phyloP scores from a whole-genome alignment of 2,888 invertebrate genomes.

The Amitus sp. region DNA sequence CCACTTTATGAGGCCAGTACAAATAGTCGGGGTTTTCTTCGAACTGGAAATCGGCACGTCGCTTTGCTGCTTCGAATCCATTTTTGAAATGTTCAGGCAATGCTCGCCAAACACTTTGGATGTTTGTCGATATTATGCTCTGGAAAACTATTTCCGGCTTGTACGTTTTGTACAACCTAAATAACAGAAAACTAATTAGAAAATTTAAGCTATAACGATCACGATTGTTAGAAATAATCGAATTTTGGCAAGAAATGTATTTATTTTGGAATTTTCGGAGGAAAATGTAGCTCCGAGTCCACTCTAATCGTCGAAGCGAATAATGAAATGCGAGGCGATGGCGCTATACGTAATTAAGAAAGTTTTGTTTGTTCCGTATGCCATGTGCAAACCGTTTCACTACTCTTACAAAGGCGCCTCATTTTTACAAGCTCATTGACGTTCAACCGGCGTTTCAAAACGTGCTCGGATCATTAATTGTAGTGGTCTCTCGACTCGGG shows the following conservation, averaged over 20 bases:
- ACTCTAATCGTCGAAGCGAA: background rate
- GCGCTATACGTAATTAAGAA: conserved; percentile 1
- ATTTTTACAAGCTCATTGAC: background rate
- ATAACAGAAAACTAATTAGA: too few relatives aligned
- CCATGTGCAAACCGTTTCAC: conserved; percentile 2
- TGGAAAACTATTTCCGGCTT: conserved; percentile 63
- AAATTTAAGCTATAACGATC: too few relatives aligned
- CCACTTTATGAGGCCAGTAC: conserved; percentile 47
- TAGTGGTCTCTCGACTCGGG: background rate
- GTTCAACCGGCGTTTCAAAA: background rate
- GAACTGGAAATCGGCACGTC: conserved; percentile 40
- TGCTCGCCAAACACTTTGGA: conserved; percentile 58
- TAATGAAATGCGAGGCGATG: background rate
- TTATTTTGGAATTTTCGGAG: too few relatives aligned
- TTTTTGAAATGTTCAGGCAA: conserved; percentile 50
- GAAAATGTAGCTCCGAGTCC: too few relatives aligned
- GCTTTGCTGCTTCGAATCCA: conserved; percentile 52
- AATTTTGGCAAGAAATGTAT: too few relatives aligned
- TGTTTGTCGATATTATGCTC: conserved; percentile 54
- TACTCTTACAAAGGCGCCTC: background rate
- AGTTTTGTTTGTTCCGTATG: background rate
- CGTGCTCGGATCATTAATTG: background rate
- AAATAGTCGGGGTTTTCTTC: conserved; percentile 28
- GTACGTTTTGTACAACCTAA: conserved; percentile 60
- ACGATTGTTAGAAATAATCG: too few relatives aligned